Percentiles rank a stretch among this genome's conserved stretches.
phyloP scores from a whole-genome alignment of 2,797 vertebrate species.

The Onychomys arenicola region DNA sequence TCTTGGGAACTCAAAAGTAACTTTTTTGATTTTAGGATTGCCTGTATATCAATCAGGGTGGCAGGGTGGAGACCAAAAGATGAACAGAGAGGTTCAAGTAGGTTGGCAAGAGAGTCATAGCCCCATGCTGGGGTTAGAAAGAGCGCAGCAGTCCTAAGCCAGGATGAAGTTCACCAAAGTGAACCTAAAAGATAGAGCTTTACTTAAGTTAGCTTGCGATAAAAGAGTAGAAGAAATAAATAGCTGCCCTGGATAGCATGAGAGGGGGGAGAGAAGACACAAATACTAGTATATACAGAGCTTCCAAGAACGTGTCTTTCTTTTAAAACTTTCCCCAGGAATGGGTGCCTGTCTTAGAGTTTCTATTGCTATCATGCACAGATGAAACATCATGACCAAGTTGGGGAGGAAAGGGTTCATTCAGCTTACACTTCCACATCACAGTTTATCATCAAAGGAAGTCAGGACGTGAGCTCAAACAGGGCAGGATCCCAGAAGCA shows the following conservation, averaged over 20 bases:
- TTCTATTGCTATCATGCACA: neutral
- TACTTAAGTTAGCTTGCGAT: neutral
- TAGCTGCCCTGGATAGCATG: neutral
- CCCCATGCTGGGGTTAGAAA: neutral
- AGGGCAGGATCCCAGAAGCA: neutral
- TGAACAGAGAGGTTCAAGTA: neutral
- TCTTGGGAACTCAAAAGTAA: neutral
- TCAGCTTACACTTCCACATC: neutral
- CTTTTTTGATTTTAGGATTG: neutral
- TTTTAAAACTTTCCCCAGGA: neutral
- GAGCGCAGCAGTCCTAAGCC: neutral
- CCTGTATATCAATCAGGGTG: neutral
- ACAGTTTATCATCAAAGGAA: neutral
- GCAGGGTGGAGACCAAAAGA: neutral
- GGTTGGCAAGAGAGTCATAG: neutral
- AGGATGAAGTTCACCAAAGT: neutral
- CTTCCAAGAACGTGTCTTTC: neutral
- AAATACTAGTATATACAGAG: neutral
- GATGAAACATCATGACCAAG: neutral
- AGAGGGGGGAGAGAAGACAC: neutral
- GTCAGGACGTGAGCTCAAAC: neutral
- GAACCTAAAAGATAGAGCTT: neutral
- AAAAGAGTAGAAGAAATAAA: neutral
- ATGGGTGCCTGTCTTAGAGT: neutral
- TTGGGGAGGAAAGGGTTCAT: neutral